A percentile compares a stretch with the other conserved stretches of the same genome.
These are phyloP conservation scores for Cololabis saira DNA, from an alignment of 2,113 vertebrate species.

Conservation along the genomic window DNA sequence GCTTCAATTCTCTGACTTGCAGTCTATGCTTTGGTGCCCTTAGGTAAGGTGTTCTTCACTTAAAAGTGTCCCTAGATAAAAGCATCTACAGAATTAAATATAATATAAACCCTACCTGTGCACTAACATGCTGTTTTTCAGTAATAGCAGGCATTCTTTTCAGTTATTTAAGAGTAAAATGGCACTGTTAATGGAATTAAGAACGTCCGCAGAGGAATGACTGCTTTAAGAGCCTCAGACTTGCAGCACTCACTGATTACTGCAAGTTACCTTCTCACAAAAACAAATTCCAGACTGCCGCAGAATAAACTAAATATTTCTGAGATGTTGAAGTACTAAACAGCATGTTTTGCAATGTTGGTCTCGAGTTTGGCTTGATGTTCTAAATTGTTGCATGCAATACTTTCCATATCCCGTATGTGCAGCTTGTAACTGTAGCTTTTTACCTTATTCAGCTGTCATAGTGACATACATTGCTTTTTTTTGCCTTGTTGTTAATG, in stretches of 20 bases:
- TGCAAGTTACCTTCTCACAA: conserved; percentile 36
- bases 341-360: conserved; percentile 31
- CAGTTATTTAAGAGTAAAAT: too few species aligned
- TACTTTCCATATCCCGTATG: too few species aligned
- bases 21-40: too few species aligned
- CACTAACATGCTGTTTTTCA: not conserved
- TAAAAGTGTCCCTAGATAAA: too few species aligned
- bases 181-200: not conserved
- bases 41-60: too few species aligned
- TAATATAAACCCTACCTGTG: not conserved
- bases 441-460: too few species aligned
- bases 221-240: conserved; percentile 6
- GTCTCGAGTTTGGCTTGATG: conserved; percentile 42
- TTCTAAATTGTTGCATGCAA: not conserved
- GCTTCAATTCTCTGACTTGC: too few species aligned
- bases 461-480: too few species aligned
- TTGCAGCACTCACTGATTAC: conserved; percentile 35
- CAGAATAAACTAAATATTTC: conserved; percentile 62
- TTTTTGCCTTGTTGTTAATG: too few species aligned
- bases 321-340: conserved; percentile 27
- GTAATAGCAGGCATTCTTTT: not conserved
- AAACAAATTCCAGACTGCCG: conserved; percentile 59
- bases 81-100: not conserved
- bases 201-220: not conserved
- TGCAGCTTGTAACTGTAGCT: too few species aligned